Evolutionary conservation across 2,888 invertebrate species (phyloP), one percentile per base, ranked within the genome.

Genomic region (Stomorhina lunata): DNA sequence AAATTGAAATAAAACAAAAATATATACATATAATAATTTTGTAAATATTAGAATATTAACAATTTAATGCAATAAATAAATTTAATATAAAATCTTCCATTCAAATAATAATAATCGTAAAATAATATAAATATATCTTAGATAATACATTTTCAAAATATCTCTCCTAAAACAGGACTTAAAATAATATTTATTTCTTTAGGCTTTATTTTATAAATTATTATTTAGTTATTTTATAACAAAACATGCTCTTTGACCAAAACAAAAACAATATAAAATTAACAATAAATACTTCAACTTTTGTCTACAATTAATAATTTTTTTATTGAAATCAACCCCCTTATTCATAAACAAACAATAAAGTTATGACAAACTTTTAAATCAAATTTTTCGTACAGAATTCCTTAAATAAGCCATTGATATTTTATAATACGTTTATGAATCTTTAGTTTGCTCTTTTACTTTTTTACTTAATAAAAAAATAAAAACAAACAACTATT

Each of bases 81-180:
- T 80, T 83, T 43, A 80, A 80, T 77, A 83, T 68, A 40, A 80
- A 69, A 76, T 82, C 82, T 82, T 82, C 82, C 82, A 82, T 82
- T 77, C 55, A 79, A 79, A 59, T 50, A 66, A 69, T 50, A 78
- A 43, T 59, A 0, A 59, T 77, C 40, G 69, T 77, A 4, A n/a
- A 34, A 63, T 53, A 55, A 32, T 1, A 22, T 34, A 37, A 32
- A 57, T 34, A 63, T 37, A 63, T 61, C 12, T 53, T 69, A 71
- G 34, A 78, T 63, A 77, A 77, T 43, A 78, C 68, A 37, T 57
- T 53, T 68, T 61, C 48, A 76, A 40, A 66, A 68, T 37, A 32
- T 66, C 27, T 65, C 40, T 40, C 68, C 37, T 34, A n/a, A 57
- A 72, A 22, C 5, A 40, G 9, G 25, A 57, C 12, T 10, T n/a